These are phyloP conservation scores for Strongylocentrotus purpuratus DNA, from an alignment of 35 echinoderm and acorn worm genomes.

Conservation along the genomic window DNA sequence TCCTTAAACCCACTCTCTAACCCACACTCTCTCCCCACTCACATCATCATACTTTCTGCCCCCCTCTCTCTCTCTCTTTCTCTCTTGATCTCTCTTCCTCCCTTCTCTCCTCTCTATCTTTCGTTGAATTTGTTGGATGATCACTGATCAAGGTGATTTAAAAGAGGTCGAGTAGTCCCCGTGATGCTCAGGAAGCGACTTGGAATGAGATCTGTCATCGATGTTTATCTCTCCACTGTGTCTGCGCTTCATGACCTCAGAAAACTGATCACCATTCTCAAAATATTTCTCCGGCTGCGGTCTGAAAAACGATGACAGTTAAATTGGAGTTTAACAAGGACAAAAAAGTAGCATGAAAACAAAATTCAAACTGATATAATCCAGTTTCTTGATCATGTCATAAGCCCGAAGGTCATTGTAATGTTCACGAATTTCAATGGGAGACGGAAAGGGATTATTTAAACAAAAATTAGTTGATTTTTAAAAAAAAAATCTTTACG, in stretches of 20 bases:
- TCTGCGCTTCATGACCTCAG: neutral
- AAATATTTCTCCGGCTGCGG: neutral
- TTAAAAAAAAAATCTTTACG: too few species aligned
- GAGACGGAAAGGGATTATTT: too few species aligned
- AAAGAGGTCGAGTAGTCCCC: neutral
- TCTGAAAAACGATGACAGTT: neutral
- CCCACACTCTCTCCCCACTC: neutral
- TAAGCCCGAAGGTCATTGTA: too few species aligned
- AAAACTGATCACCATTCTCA: constrained; percentile 3
- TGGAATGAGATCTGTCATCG: neutral
- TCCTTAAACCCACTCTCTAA: neutral
- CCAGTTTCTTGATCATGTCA: too few species aligned
- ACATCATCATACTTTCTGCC: neutral
- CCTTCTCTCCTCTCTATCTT: neutral
- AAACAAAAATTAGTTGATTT: too few species aligned
- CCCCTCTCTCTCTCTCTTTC: too few species aligned
- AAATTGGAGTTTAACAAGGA: neutral
- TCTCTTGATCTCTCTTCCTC: neutral
- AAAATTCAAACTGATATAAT: too few species aligned
- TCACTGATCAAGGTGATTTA: neutral
- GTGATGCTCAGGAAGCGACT: neutral
- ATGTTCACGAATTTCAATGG: too few species aligned
- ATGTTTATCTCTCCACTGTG: neutral
- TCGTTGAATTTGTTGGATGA: neutral
- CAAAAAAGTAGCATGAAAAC: too few species aligned